Conservation (phyloP, 2,113 vertebrate species). For the Amblyopsis rosae region DNA sequence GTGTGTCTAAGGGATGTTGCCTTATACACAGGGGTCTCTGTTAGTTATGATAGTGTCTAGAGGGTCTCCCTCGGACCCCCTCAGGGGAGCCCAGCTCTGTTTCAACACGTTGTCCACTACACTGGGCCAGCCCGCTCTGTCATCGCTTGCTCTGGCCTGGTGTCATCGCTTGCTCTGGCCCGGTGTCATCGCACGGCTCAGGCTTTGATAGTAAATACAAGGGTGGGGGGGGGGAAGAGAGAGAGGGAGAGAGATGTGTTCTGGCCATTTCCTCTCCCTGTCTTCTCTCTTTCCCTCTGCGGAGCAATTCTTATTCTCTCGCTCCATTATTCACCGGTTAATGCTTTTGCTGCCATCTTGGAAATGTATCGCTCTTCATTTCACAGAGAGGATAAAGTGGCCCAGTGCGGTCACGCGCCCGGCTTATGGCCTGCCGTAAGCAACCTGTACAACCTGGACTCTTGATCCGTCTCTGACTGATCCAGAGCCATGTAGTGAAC, state of each 20-base stretch:
- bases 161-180: constrained; percentile 44
- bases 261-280: constrained; percentile 26
- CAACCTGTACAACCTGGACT: background rate
- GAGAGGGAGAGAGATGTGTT: constrained; percentile 45
- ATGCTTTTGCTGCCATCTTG: constrained; percentile 7
- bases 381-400: constrained; percentile 16
- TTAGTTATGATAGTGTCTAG: constrained; percentile 53
- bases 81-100: constrained; percentile 44
- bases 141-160: constrained; percentile 51
- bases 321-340: constrained; percentile 23
- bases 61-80: constrained; percentile 38
- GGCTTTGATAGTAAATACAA: constrained; percentile 56
- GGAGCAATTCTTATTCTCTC: constrained; percentile 16
- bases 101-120: constrained; percentile 32
- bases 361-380: constrained; percentile 9
- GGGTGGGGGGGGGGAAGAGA: background rate
- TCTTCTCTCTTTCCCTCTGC: constrained; percentile 28
- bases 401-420: background rate
- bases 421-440: background rate
- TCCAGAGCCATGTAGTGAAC: no score
- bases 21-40: constrained; percentile 49
- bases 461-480: background rate
- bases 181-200: constrained; percentile 18
- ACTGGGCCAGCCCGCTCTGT: constrained; percentile 35
- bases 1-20: constrained; percentile 36